Base-by-base conservation (phyloP, 2,797 vertebrate genomes). In the Neostethus bicornis region DNA sequence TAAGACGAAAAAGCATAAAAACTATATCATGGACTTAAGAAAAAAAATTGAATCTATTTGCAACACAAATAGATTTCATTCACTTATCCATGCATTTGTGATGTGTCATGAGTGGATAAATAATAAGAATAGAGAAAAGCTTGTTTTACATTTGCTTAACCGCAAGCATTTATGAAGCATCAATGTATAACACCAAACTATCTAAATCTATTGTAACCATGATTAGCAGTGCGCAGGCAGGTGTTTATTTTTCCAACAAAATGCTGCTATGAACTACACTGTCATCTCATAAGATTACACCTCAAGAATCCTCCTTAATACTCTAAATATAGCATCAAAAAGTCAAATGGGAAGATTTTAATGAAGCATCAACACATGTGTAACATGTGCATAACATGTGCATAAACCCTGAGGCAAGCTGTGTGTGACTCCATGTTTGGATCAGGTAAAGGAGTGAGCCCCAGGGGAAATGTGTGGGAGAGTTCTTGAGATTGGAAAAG, bases 391-490 rank as follows among this genome's bases (percentile, higher is more conserved):
- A 26, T 13, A 32, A n/a, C 34, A 26, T 29, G 14, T 11, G 52
- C n/a, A 44, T 19, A 43, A 20, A 31, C 25, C 14, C 49, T 21
- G 25, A 17, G 57, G 61, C 23, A 8, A 47, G 52, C 4, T 12
- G 14, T 21, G 38, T 19, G 38, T 6, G 23, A 23, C 39, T 23
- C 21, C 19, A 0, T 52, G 45, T 47, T 55, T 44, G 67, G 64
- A 46, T 60, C 61, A 62, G 73, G 73, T 74, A 57, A 61, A 69
- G 19, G 54, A 60, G 62, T 4, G 38, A 70, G 65, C 49, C 20
- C 49, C 26, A 2, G 7, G 49, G 75, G 70, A 61, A 60, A 61
- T 62, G 68, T 46, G 79, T 75, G 75, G 81, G 76, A 51, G 81
- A 66, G 66, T 14, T 57, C 19, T 25, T 49, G 57, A 77, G 71